Evolutionary conservation across 1,140 invertebrate species (phyloP).

Genomic region (Cydia splendana): DNA sequence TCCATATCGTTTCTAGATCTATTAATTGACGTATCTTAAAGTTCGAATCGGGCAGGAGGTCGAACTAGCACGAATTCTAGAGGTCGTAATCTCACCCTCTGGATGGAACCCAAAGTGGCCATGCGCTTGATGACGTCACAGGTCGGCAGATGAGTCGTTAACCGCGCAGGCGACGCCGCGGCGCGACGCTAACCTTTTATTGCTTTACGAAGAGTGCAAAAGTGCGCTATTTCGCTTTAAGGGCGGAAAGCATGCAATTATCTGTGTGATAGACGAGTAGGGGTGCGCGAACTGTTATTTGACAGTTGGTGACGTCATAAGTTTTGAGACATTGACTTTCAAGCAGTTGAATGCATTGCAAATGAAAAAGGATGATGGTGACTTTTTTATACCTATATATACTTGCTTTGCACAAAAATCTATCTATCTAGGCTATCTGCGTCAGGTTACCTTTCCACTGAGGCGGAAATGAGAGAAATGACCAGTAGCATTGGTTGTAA

Average conservation of each 20-base stretch:
- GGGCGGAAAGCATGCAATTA: slow-evolving; percentile 15
- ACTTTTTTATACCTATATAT: not conserved
- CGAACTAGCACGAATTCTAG: not conserved
- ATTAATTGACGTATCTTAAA: too few relatives aligned
- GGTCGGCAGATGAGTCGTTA: slow-evolving; percentile 21
- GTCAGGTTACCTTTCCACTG: too few relatives aligned
- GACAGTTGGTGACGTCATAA: not conserved
- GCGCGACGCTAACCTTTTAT: slow-evolving; percentile 25
- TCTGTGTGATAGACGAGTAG: not conserved
- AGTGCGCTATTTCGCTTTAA: slow-evolving; percentile 8
- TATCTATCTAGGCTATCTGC: too few relatives aligned
- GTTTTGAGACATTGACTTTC: not conserved
- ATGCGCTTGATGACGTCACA: slow-evolving; percentile 17
- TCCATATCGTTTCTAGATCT: too few relatives aligned
- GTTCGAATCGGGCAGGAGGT: too few relatives aligned
- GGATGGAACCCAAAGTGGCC: not conserved
- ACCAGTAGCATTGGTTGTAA: too few relatives aligned
- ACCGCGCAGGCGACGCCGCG: slow-evolving; percentile 15
- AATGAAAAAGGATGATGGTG: too few relatives aligned
- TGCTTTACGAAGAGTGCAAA: not conserved
- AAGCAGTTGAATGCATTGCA: not conserved
- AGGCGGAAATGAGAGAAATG: too few relatives aligned
- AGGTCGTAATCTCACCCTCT: not conserved
- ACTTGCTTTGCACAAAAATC: too few relatives aligned
- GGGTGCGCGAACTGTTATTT: not conserved